A percentile compares a stretch with the other conserved stretches of the same genome.
Evolutionary conservation across 2,113 vertebrate genomes (phyloP).

Genomic region (Macroglossus sobrinus): DNA sequence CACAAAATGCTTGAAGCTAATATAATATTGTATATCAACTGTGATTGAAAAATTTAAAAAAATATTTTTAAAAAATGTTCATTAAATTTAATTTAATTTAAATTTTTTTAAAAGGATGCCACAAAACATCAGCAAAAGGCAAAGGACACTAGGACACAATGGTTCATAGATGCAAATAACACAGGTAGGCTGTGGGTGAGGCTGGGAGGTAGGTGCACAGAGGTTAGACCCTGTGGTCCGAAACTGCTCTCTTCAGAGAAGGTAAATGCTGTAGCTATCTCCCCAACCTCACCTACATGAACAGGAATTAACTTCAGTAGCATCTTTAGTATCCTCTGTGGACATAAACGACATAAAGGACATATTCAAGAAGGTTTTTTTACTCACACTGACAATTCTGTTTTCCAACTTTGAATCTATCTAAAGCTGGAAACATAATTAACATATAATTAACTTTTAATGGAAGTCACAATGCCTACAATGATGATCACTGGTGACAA

Average conservation of each 20-base stretch:
- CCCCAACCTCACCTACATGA: background rate
- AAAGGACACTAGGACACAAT: background rate
- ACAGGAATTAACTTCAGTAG: background rate
- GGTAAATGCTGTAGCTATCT: fast-evolving
- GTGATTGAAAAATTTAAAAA: background rate
- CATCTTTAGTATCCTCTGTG: background rate
- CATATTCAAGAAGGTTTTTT: background rate
- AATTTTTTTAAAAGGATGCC: background rate
- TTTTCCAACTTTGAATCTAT: background rate
- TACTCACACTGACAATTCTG: background rate
- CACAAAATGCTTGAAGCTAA: background rate
- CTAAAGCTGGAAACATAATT: background rate
- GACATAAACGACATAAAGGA: background rate
- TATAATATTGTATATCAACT: background rate
- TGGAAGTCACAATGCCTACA: background rate
- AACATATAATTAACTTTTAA: background rate
- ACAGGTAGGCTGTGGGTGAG: too few species aligned
- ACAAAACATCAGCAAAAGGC: background rate
- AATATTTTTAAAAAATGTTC: background rate
- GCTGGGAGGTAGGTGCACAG: background rate
- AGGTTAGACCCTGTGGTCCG: background rate
- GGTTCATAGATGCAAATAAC: background rate
- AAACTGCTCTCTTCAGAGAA: background rate
- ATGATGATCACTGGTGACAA: background rate
- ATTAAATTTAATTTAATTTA: background rate